Base-by-base conservation (phyloP, 2,888 invertebrate genomes). In the Orthosia gracilis region DNA sequence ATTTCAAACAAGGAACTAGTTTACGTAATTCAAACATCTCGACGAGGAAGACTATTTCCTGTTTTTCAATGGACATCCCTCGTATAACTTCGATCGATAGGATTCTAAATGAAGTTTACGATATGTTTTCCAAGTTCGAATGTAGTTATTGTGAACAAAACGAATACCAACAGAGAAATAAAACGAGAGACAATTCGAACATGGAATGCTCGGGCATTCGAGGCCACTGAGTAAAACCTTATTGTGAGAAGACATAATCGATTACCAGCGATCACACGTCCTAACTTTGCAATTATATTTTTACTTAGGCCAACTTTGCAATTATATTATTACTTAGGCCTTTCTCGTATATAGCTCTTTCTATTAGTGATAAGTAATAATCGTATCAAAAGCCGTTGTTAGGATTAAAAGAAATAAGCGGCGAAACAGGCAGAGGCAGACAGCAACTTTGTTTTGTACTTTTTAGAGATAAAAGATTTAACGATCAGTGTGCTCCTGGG, bases 21-120 rank as follows among this genome's bases (percentile, higher is more conserved):
- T 17, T 31, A 5, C n/a, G 4, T 40, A 21, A 17, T 47, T 23
- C 15, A 31, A 73, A 21, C 31, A 45, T 45, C 7, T 26, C 57
- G 13, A 15, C 21, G 13, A 26, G 5, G 15, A 9, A 31, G 26
- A 45, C 65, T 72, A 57, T 57, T 65, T 67, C 31, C 23, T 1
- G 15, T n/a, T 61, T 54, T 67, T 49, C 31, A 49, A 74, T 54
- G 49, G 26, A 50, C 45, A 50, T 18, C 21, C 52, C 15, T 58
- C 31, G 17, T 69, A 31, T 18, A 62, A 50, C 21, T 58, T 58
- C 26, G 57, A 75, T 55, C 45, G 50, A 75, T 69, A 47, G 4
- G 0, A 13, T 47, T 59, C 7, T 31, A 49, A 74, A n/a, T 13
- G 21, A n/a, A 57, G 13, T 18, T 61, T 23, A 58, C 45, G 5